Conservation (phyloP, 2,113 vertebrate genomes). For the Eurypyga helias region DNA sequence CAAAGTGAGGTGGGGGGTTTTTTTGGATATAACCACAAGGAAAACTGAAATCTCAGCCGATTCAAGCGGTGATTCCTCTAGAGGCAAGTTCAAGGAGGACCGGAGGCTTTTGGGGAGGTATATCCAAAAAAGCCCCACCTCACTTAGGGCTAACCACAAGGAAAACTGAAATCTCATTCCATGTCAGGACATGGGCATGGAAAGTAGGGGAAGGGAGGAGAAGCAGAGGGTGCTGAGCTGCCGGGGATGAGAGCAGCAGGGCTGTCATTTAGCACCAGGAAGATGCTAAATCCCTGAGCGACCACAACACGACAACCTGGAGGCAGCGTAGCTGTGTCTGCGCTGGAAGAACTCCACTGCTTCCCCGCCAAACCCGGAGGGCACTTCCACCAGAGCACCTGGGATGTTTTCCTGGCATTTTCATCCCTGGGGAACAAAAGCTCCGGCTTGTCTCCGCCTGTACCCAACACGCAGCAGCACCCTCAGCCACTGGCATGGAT, state of each 20-base stretch:
- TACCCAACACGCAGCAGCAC: neutral
- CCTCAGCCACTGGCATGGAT: rapidly evolving
- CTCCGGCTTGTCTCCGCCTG: neutral
- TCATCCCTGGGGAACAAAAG: neutral
- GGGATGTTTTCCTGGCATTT: neutral
- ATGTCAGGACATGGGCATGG: neutral
- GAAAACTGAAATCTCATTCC: no score
- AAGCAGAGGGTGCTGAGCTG: neutral
- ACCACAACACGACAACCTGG: neutral
- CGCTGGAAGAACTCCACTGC: neutral
- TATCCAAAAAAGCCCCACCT: neutral
- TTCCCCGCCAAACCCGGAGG: neutral
- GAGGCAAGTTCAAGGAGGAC: no score
- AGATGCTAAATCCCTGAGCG: neutral
- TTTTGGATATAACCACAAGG: no score
- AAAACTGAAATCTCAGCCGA: no score
- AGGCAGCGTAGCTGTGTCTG: neutral
- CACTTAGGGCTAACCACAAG: neutral
- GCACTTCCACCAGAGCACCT: neutral
- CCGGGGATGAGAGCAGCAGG: neutral
- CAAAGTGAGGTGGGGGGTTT: no score
- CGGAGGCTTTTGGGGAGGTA: neutral
- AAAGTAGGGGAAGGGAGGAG: neutral
- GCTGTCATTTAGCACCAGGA: neutral
- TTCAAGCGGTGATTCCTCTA: neutral